Conservation (phyloP, 2,797 vertebrate species). For the Chaunax sp. region DNA sequence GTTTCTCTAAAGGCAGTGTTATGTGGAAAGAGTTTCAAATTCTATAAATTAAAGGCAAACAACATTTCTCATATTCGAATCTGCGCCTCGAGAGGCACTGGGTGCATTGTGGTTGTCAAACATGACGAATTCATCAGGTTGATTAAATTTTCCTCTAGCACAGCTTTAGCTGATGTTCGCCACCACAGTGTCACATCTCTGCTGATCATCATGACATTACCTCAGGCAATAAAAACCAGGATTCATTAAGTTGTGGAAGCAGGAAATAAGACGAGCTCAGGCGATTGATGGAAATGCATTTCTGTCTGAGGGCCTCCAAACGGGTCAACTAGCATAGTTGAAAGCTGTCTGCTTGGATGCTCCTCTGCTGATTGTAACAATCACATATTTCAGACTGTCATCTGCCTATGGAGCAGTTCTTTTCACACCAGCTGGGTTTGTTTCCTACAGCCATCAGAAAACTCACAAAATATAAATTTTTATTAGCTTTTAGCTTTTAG, state of each 20-base stretch:
- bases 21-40: conserved; percentile 25
- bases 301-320: conserved; percentile 14
- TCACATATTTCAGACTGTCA: conserved; percentile 19
- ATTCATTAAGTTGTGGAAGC: conserved; percentile 37
- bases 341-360: conserved; percentile 7
- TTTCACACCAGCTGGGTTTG: neutral
- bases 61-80: conserved; percentile 40
- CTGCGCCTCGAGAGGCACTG: conserved; percentile 30
- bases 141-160: conserved; percentile 45
- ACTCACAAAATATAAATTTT: too few relatives aligned
- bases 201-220: conserved; percentile 41
- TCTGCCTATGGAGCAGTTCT: conserved; percentile 1
- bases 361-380: conserved; percentile 8
- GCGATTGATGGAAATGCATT: neutral
- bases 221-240: conserved; percentile 45
- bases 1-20: conserved; percentile 7
- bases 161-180: conserved; percentile 38
- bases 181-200: conserved; percentile 27
- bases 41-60: conserved; percentile 13
- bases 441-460: neutral
- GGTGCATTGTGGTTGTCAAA: conserved; percentile 40
- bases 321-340: conserved; percentile 18
- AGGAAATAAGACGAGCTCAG: conserved; percentile 12
- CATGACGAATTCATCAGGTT: conserved; percentile 50
- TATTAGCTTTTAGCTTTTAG: too few relatives aligned